Percentiles rank a stretch among this genome's conserved stretches.
Evolutionary conservation across 2,797 vertebrate species (phyloP).

Genomic region (Channallabes apus): DNA sequence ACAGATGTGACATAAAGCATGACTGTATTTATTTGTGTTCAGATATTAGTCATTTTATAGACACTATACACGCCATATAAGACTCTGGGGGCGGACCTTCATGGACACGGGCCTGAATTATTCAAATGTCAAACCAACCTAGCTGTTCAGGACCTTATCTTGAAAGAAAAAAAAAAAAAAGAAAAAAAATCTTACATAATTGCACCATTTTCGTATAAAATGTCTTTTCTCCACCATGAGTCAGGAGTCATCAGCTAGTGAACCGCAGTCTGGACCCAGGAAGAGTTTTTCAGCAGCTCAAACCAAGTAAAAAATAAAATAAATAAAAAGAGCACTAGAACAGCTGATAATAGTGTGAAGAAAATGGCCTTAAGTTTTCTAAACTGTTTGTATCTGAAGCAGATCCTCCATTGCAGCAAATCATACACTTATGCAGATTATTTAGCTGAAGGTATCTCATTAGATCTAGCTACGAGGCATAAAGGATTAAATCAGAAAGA

Average conservation of each 20-base stretch:
- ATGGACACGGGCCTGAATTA: neutral
- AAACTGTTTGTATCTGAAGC: neutral
- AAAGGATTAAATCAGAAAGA: slow-evolving; percentile 10
- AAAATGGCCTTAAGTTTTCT: neutral
- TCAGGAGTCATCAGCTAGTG: neutral
- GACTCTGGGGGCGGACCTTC: neutral
- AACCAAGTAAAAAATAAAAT: neutral
- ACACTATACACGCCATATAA: neutral
- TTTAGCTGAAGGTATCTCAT: slow-evolving; percentile 13
- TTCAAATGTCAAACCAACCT: neutral
- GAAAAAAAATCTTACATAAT: neutral
- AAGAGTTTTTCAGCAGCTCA: neutral
- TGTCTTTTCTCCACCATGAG: neutral
- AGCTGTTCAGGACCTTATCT: neutral
- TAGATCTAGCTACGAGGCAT: neutral
- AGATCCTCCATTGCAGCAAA: neutral
- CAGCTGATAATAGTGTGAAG: neutral
- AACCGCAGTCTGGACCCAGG: neutral
- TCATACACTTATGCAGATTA: slow-evolving; percentile 10
- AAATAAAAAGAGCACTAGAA: neutral
- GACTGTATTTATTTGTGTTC: neutral
- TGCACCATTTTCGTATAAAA: neutral
- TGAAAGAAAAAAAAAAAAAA: neutral
- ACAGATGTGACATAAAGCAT: no score
- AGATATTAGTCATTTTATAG: neutral